phyloP scores from a whole-genome alignment of 2,113 vertebrate species.

The Micronisus gabar region DNA sequence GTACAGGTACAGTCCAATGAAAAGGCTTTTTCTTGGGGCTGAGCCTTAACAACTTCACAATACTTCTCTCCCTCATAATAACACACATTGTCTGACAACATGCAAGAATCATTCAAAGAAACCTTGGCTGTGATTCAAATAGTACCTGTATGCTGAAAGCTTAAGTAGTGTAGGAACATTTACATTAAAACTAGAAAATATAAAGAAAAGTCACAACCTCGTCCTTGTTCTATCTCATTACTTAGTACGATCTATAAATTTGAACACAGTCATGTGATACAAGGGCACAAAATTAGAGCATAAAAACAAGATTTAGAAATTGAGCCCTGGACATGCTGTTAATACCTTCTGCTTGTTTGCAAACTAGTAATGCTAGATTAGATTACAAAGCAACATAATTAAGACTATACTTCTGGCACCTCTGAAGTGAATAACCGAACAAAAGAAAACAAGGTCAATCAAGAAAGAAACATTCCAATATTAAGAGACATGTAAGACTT shows the following conservation, averaged over 20 bases:
- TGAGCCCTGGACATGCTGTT: neutral
- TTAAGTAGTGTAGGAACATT: neutral
- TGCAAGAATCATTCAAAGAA: neutral
- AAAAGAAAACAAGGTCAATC: neutral
- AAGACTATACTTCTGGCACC: neutral
- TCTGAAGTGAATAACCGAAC: neutral
- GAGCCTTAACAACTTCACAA: neutral
- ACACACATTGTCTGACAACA: neutral
- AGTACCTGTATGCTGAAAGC: neutral
- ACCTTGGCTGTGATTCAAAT: neutral
- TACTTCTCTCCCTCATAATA: neutral
- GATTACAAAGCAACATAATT: neutral
- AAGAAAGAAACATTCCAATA: neutral
- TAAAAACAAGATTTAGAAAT: neutral
- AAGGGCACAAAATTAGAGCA: neutral
- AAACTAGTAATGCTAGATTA: neutral
- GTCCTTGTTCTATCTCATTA: neutral
- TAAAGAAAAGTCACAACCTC: neutral
- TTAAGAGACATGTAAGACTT: neutral
- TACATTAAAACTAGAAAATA: neutral
- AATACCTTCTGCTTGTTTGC: neutral
- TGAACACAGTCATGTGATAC: neutral
- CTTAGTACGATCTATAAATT: neutral
- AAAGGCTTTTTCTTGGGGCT: neutral
- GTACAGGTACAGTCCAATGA: rapidly evolving